These are phyloP conservation scores for Myiozetetes cayanensis DNA, from an alignment of 2,113 vertebrate genomes.

Conservation along the genomic window DNA sequence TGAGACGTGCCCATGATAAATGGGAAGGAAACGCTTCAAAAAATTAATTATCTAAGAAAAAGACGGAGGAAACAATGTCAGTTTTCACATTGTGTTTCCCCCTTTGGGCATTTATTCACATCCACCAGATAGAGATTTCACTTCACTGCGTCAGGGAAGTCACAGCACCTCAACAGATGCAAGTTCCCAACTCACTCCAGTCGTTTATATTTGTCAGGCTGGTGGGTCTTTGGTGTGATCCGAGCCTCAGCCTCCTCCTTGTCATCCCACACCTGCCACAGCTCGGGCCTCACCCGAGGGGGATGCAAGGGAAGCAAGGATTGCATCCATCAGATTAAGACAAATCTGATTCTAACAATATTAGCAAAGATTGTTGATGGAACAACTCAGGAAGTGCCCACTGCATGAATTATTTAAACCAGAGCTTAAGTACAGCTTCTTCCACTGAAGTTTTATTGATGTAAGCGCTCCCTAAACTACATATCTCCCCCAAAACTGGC, in stretches of 20 bases:
- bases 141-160: background rate
- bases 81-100: background rate
- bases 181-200: background rate
- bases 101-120: background rate
- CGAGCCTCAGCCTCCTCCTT: background rate
- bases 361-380: background rate
- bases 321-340: background rate
- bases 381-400: rapidly evolving
- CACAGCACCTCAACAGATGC: background rate
- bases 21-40: background rate
- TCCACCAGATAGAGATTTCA: background rate
- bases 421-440: background rate
- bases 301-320: background rate
- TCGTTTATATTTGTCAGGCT: background rate
- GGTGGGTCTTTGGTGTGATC: background rate
- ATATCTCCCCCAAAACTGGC: background rate
- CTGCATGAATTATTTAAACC: background rate
- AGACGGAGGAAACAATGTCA: background rate
- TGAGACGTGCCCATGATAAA: background rate
- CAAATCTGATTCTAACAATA: background rate
- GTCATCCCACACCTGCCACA: background rate
- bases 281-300: rapidly evolving
- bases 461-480: background rate
- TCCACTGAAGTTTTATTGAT: rapidly evolving
- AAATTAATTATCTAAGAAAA: background rate